Evolutionary conservation across 2,797 vertebrate genomes (phyloP).

Genomic region (Geotrypetes seraphini): DNA sequence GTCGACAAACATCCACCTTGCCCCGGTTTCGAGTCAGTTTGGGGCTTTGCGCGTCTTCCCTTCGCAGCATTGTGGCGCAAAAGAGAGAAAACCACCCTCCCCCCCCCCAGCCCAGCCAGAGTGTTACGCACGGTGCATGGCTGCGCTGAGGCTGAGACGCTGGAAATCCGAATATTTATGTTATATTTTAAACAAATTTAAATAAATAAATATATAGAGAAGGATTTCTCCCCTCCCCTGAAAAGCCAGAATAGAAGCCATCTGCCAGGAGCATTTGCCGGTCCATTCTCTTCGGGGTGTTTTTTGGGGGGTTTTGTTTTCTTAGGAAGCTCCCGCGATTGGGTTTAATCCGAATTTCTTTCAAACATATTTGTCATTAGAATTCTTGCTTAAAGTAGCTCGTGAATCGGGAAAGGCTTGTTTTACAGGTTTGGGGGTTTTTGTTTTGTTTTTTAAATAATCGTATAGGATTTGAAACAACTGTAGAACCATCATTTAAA

Average conservation of each 20-base stretch:
- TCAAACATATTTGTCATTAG: constrained; percentile 47
- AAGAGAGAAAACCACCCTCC: background rate
- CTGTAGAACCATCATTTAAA: too few relatives aligned
- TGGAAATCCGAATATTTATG: constrained; percentile 60
- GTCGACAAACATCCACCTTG: too few relatives aligned
- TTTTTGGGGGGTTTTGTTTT: background rate
- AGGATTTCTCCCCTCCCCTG: constrained; percentile 50
- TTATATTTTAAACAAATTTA: constrained; percentile 63
- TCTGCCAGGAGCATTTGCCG: constrained; percentile 47
- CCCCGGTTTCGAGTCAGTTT: constrained; percentile 1
- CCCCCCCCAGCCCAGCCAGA: too few relatives aligned
- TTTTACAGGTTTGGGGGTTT: too few relatives aligned
- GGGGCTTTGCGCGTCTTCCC: background rate
- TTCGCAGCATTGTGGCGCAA: too few relatives aligned
- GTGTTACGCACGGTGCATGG: constrained; percentile 13
- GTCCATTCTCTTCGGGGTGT: constrained; percentile 3
- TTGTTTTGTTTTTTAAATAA: too few relatives aligned
- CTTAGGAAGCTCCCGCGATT: too few relatives aligned
- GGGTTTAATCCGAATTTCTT: too few relatives aligned
- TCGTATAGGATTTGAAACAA: too few relatives aligned
- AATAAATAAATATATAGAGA: constrained; percentile 67
- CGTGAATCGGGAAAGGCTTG: too few relatives aligned
- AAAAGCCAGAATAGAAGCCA: constrained; percentile 50
- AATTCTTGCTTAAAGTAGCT: too few relatives aligned
- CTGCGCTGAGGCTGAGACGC: constrained; percentile 32